phyloP scores from a whole-genome alignment of 2,888 invertebrate genomes.

The Lumbricus terrestris region DNA sequence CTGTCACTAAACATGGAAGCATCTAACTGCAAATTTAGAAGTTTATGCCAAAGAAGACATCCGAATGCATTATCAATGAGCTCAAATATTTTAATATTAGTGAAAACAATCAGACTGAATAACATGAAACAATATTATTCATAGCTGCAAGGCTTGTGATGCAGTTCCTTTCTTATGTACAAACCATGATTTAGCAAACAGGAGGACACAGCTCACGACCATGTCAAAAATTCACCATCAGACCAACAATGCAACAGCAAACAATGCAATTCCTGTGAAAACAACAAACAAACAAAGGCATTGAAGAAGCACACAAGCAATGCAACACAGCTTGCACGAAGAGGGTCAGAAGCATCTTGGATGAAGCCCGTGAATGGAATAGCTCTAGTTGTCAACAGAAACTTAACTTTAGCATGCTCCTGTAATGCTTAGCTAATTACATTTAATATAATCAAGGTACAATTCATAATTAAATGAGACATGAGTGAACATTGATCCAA shows the following conservation, averaged over 20 bases:
- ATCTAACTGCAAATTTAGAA: conserved; percentile 3
- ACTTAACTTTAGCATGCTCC: background rate
- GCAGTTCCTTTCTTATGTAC: conserved; percentile 14
- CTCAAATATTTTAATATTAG: background rate
- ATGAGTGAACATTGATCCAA: background rate
- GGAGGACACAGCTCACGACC: conserved; percentile 9
- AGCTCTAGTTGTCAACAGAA: background rate
- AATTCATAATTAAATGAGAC: background rate
- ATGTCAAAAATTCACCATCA: conserved; percentile 13
- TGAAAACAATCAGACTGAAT: background rate
- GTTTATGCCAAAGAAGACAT: background rate
- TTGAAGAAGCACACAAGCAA: background rate
- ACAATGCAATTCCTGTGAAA: conserved; percentile 19
- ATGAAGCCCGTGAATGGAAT: background rate
- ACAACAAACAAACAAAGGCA: conserved; percentile 14
- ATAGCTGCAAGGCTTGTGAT: background rate
- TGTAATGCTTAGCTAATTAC: background rate
- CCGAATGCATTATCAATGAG: background rate
- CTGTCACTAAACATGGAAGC: background rate
- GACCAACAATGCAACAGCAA: conserved; percentile 12
- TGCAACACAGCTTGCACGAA: background rate
- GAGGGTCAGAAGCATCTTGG: background rate
- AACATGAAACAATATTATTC: background rate
- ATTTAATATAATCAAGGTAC: background rate
- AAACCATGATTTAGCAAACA: conserved; percentile 14